Conservation (phyloP, 2,888 invertebrate species). For the Heteropelma amictum region DNA sequence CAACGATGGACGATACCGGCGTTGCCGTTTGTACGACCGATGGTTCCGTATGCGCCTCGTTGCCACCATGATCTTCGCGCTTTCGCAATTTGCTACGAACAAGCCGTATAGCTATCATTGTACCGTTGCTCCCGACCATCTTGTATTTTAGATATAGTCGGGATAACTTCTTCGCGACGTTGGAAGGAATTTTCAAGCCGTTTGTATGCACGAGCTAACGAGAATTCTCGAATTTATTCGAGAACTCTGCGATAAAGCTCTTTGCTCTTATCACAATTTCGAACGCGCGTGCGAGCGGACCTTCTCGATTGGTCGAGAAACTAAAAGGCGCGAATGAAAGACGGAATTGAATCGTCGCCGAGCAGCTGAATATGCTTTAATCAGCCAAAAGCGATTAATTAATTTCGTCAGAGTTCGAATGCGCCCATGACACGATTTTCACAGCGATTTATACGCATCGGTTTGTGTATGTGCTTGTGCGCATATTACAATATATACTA, state of each 20-base stretch:
- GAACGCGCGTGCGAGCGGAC: neutral
- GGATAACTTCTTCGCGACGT: conserved; percentile 69
- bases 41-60: conserved; percentile 85
- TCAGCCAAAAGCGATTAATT: neutral
- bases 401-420: neutral
- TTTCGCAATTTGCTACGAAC: conserved; percentile 94
- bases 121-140: conserved; percentile 92
- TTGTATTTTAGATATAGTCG: conserved; percentile 77
- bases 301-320: neutral
- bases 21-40: conserved; percentile 82
- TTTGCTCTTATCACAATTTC: neutral
- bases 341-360: neutral
- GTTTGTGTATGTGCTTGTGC: neutral
- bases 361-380: neutral
- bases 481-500: too few relatives aligned
- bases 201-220: conserved; percentile 5
- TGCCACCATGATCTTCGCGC: conserved; percentile 85
- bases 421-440: neutral
- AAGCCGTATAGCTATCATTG: conserved; percentile 93
- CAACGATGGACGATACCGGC: conserved; percentile 56
- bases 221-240: conserved; percentile 62
- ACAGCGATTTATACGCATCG: neutral
- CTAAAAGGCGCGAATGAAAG: neutral
- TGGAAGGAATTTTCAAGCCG: conserved; percentile 68
- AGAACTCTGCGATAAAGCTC: conserved; percentile 56